Percentiles rank a stretch among this genome's conserved stretches.
Conservation (phyloP, 2,113 vertebrate species). For the Toxostoma redivivum region DNA sequence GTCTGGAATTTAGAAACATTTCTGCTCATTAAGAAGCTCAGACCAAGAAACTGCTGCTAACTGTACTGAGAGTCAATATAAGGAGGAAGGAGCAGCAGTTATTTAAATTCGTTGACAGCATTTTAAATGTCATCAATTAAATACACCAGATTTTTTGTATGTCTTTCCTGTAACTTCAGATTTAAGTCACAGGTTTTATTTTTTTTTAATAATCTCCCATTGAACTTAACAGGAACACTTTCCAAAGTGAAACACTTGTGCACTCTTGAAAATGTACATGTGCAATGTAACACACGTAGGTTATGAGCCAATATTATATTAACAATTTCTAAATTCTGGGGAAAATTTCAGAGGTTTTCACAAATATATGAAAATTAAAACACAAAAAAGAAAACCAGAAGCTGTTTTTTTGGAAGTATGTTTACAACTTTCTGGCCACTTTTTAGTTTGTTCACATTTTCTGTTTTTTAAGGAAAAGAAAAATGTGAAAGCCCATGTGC, state of each 20-base stretch:
- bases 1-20: neutral
- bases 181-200: neutral
- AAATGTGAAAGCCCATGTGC: neutral
- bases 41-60: neutral
- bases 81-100: neutral
- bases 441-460: neutral
- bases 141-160: neutral
- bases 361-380: neutral
- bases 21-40: neutral
- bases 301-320: neutral
- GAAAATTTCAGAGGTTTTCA: neutral
- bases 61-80: neutral
- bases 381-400: neutral
- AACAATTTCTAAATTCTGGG: neutral
- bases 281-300: neutral
- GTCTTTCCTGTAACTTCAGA: neutral
- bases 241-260: neutral
- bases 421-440: neutral
- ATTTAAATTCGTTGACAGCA: neutral
- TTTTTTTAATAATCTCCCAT: neutral
- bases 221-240: neutral
- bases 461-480: neutral
- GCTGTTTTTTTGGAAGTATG: fast-evolving
- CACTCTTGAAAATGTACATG: neutral
- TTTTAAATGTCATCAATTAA: neutral